Evolutionary conservation across 2,797 vertebrate species (phyloP).

Genomic region (Prunella strophiata): DNA sequence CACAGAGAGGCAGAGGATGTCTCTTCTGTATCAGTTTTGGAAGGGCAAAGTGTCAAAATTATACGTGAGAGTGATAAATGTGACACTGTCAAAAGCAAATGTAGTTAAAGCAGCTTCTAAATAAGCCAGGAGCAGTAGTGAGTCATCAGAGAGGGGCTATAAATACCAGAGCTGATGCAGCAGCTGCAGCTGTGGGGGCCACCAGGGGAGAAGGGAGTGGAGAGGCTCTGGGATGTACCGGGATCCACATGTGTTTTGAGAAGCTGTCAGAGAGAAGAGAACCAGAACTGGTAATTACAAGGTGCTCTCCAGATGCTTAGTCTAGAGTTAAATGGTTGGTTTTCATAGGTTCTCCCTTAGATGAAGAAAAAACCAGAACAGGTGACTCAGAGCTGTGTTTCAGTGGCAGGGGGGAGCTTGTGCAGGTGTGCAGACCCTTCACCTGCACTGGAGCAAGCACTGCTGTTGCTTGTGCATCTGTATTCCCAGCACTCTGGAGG

Average conservation of each 20-base stretch:
- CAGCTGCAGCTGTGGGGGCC: background rate
- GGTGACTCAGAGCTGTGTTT: background rate
- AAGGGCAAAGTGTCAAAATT: background rate
- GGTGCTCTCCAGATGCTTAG: background rate
- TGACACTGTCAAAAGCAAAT: background rate
- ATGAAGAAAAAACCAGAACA: background rate
- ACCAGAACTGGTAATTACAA: background rate
- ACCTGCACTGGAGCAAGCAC: background rate
- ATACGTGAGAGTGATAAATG: background rate
- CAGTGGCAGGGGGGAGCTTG: accelerated
- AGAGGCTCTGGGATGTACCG: background rate
- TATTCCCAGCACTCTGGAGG: background rate
- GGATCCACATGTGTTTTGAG: background rate
- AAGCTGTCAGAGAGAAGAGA: background rate
- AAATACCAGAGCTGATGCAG: background rate
- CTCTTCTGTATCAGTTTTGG: background rate
- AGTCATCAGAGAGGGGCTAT: background rate
- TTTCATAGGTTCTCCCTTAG: background rate
- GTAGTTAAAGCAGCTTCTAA: background rate
- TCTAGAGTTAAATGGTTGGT: background rate
- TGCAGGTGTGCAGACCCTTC: background rate
- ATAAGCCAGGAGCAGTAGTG: background rate
- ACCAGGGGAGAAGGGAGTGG: background rate
- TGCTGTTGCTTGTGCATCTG: background rate
- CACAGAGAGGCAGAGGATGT: background rate